Evolutionary conservation across 2,113 vertebrate species (phyloP).

Genomic region (Aramus guarauna): DNA sequence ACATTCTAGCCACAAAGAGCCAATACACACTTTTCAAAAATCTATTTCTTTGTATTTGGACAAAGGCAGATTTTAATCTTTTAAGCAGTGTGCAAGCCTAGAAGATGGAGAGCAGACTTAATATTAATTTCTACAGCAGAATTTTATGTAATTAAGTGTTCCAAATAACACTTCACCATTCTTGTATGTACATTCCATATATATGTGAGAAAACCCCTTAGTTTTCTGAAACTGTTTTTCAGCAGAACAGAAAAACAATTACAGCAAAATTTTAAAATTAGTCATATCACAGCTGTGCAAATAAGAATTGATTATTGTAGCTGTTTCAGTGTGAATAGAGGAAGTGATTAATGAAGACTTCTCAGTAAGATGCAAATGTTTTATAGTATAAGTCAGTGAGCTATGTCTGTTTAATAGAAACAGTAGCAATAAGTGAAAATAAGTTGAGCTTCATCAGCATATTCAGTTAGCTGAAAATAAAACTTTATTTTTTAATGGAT

Average conservation of each 20-base stretch:
- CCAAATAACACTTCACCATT: neutral
- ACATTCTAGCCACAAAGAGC: neutral
- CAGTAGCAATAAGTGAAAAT: constrained; percentile 26
- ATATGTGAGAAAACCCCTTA: neutral
- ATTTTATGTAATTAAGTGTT: neutral
- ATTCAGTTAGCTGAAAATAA: constrained; percentile 45
- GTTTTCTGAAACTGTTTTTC: constrained; percentile 30
- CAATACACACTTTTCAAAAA: neutral
- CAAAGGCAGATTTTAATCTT: neutral
- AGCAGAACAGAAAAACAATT: constrained; percentile 56
- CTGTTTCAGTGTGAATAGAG: constrained; percentile 43
- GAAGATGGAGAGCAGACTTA: neutral
- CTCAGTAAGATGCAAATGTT: constrained; percentile 60
- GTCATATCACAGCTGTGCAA: constrained; percentile 54
- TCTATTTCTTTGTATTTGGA: neutral
- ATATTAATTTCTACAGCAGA: neutral
- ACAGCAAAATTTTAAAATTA: constrained; percentile 58
- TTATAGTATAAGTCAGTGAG: constrained; percentile 53
- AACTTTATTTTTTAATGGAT: constrained; percentile 33
- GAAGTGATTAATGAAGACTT: constrained; percentile 69
- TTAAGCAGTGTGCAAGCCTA: neutral
- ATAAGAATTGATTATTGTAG: constrained; percentile 71
- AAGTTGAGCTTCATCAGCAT: constrained; percentile 46
- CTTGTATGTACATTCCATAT: neutral
- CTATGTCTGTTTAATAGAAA: constrained; percentile 52